Percentiles rank a stretch among this genome's conserved stretches.
Conservation (phyloP, 2,888 invertebrate species). For the Brachyptera risi region DNA sequence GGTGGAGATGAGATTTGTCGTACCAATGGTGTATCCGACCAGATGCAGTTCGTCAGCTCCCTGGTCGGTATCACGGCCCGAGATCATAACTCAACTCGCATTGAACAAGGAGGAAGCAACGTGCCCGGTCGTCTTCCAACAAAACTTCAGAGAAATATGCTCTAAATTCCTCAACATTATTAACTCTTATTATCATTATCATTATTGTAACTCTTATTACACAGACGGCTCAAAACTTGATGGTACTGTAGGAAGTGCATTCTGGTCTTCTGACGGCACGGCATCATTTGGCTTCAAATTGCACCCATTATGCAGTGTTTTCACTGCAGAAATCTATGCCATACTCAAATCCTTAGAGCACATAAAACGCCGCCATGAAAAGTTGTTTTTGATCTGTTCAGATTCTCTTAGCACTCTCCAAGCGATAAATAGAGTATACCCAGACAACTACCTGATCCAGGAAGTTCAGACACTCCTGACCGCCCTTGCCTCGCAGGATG, state of each 20-base stretch:
- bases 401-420: background rate
- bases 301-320: background rate
- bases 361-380: background rate
- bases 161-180: background rate
- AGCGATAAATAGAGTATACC: background rate
- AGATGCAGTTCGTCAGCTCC: background rate
- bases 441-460: background rate
- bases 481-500: too few species aligned
- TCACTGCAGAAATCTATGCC: background rate
- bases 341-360: background rate
- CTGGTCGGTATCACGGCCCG: background rate
- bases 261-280: background rate
- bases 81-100: background rate
- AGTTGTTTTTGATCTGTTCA: background rate
- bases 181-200: too few species aligned
- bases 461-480: background rate
- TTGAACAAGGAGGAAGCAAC: background rate
- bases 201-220: too few species aligned
- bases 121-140: background rate
- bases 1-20: background rate
- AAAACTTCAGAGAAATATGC: background rate
- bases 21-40: background rate
- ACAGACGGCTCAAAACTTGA: background rate
- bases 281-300: background rate
- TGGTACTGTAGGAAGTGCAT: background rate